Percentiles rank a stretch among this genome's conserved stretches.
These are phyloP conservation scores for Microtus richardsoni DNA, from an alignment of 2,113 vertebrate species.

Conservation along the genomic window DNA sequence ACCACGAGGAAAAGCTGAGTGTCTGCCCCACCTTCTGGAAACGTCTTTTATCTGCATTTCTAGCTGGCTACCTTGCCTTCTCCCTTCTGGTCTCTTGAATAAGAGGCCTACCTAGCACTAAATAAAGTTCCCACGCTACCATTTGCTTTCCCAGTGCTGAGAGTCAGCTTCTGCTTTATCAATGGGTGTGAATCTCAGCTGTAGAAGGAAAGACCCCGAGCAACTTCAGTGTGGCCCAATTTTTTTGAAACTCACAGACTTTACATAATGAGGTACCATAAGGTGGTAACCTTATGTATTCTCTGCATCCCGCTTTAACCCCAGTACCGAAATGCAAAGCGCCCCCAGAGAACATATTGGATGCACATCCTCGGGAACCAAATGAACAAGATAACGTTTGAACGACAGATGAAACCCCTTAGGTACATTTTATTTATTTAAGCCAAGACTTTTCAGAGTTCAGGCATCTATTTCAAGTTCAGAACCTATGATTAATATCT, in stretches of 20 bases:
- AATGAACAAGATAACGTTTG: neutral
- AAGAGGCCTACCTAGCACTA: neutral
- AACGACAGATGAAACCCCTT: slow-evolving; percentile 6
- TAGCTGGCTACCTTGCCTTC: neutral
- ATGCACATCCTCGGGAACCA: neutral
- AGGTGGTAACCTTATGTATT: slow-evolving; percentile 26
- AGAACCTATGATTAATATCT: slow-evolving; percentile 60
- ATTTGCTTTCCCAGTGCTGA: neutral
- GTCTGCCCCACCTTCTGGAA: neutral
- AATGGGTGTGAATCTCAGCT: slow-evolving; percentile 41
- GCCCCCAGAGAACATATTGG: neutral
- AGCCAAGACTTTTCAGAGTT: slow-evolving; percentile 56
- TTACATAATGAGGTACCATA: neutral
- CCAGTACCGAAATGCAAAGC: slow-evolving; percentile 16
- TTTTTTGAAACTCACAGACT: slow-evolving; percentile 59
- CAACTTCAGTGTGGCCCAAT: neutral
- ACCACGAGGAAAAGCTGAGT: neutral
- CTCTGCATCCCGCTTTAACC: slow-evolving; percentile 31
- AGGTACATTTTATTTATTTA: slow-evolving; percentile 36
- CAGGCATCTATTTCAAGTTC: slow-evolving; percentile 59
- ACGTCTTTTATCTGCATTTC: slow-evolving; percentile 40
- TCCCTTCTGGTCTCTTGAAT: slow-evolving; percentile 52
- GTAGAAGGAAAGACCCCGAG: slow-evolving; percentile 6
- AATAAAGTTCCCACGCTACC: slow-evolving; percentile 39
- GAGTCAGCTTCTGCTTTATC: slow-evolving; percentile 59